Evolutionary conservation across 2,888 invertebrate genomes (phyloP), one percentile per base, ranked within the genome.

Genomic region (Tuta absoluta): DNA sequence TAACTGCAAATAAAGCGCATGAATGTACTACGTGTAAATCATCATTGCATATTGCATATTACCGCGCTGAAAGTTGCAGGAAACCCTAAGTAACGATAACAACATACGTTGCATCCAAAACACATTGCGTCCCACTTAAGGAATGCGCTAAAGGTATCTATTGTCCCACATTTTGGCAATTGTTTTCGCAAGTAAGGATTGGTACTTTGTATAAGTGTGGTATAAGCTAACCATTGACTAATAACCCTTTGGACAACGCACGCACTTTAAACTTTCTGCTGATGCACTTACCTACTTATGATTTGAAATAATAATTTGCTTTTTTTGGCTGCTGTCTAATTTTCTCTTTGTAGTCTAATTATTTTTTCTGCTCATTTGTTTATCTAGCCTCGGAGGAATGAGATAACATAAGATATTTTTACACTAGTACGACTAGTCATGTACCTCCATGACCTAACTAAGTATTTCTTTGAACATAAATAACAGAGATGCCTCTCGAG

Each of bases 151-250:
- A 41, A 53, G 51, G 51, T 24, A 53, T 53, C 51, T 53, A 60
- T 38, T 60, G 65, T 63, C 63, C 65, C 51, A 65, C 49, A 65
- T 63, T 66, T 67, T 68, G 66, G 62, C 64, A 21, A 64, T 64
- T 56, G 64, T 65, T 65, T 65, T 66, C 69, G 72, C 66, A 69
- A 72, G 73, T 33, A 73, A 75, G 75, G 75, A 75, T 72, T 23
- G 33, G 8, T 33, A 33, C 33, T 33, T 1, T 33, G 28, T 28
- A 28, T 28, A 5, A 28, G 28, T 28, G 8, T 33, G 33, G 33
- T 33, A 23, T 23, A 53, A 53, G 14, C 51, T 14, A 24, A 23
- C 51, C 51, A 53, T 23, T 23, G 51, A 53, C 51, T 12, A 23
- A 10, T 0, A 53, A 53, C 12, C 24, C 0, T 11, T 24, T 53